Conservation (phyloP, 2,797 vertebrate species). For the Onychomys torridus region DNA sequence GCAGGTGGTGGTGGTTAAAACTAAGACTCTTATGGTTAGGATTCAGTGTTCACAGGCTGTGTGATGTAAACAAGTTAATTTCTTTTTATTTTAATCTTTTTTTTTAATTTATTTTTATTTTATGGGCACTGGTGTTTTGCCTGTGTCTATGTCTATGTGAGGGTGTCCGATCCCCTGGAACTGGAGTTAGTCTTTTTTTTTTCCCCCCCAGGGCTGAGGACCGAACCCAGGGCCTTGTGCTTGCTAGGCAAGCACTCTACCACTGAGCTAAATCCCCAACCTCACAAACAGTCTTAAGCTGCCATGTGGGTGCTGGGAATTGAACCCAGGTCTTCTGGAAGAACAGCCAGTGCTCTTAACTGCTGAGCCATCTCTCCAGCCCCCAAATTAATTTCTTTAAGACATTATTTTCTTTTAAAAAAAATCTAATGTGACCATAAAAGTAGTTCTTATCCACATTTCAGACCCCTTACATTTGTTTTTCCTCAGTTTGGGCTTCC, state of each 20-base stretch:
- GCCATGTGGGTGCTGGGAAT: background rate
- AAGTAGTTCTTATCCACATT: background rate
- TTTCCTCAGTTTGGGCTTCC: background rate
- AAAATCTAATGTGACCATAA: background rate
- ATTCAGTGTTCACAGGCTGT: background rate
- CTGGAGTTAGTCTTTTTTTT: too few species aligned
- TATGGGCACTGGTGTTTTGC: too few species aligned
- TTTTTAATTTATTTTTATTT: too few species aligned
- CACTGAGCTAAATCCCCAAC: too few species aligned
- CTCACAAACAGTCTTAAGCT: background rate
- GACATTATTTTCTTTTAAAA: background rate
- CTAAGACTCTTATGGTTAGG: background rate
- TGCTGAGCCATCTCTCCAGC: background rate
- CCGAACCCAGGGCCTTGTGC: too few species aligned
- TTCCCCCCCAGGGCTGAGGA: too few species aligned
- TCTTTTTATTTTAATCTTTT: background rate
- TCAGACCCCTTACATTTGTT: background rate
- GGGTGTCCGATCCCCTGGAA: too few species aligned
- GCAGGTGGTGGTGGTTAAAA: background rate
- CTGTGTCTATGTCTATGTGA: too few species aligned
- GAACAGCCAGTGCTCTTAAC: background rate
- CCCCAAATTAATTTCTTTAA: conserved; percentile 6
- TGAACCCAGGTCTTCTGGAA: background rate
- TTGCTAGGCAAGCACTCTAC: too few species aligned
- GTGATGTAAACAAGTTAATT: conserved; percentile 32